Conservation (phyloP, 2,797 vertebrate species). For the Cebuella pygmaea region DNA sequence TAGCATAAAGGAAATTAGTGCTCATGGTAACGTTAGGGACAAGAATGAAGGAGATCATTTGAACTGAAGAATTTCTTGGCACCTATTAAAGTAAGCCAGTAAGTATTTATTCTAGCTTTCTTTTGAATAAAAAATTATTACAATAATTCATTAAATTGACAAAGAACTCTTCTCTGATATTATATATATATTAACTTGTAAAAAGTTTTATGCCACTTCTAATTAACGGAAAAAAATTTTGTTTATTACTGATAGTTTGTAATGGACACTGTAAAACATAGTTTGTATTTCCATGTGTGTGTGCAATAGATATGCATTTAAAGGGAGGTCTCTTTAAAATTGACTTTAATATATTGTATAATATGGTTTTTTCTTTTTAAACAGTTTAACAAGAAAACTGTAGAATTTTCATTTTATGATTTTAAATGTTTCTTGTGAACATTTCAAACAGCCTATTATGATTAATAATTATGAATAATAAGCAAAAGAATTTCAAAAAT, state of each 20-base stretch:
- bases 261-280: neutral
- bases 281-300: neutral
- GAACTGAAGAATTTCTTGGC: neutral
- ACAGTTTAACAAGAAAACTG: neutral
- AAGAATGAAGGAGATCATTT: neutral
- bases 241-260: neutral
- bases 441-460: neutral
- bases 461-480: neutral
- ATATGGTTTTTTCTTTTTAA: neutral
- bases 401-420: neutral
- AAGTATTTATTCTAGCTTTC: neutral
- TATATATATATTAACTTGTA: neutral
- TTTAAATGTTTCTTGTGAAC: neutral
- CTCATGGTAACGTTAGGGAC: neutral
- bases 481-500: neutral
- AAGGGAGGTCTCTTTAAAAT: slow-evolving; percentile 32
- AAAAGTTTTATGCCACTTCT: neutral
- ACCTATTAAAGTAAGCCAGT: neutral
- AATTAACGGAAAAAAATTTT: neutral
- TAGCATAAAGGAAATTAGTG: neutral
- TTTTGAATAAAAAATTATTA: slow-evolving; percentile 1
- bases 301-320: neutral
- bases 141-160: neutral
- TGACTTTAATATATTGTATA: neutral
- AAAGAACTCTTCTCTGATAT: slow-evolving; percentile 8